Conservation (phyloP, 2,888 invertebrate species). For the Hanleya hanleyi region DNA sequence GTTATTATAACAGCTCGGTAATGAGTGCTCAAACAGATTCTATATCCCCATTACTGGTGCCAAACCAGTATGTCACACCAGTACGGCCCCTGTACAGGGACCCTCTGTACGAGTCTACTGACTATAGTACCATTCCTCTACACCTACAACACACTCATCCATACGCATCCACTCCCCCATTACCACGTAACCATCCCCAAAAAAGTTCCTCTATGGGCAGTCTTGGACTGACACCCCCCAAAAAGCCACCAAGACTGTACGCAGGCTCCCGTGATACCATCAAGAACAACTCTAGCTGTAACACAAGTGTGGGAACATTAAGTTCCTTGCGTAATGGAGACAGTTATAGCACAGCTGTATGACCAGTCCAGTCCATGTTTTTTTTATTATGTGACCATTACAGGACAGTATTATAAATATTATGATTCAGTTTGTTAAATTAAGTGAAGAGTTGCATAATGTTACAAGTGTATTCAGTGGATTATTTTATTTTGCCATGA, state of each 20-base stretch:
- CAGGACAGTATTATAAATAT: no score
- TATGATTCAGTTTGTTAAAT: no score
- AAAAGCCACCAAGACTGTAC: conserved; percentile 2
- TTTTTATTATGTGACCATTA: neutral
- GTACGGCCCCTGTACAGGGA: neutral
- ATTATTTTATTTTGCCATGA: no score
- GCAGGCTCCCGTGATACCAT: neutral
- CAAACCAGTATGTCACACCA: neutral
- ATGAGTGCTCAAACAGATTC: neutral
- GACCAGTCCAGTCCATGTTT: conserved; percentile 3
- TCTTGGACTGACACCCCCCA: conserved; percentile 1
- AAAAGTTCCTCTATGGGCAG: conserved; percentile 12
- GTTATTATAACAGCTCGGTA: neutral
- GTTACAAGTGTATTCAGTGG: no score
- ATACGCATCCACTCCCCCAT: neutral
- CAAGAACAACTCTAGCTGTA: neutral
- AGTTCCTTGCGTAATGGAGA: conserved; percentile 19
- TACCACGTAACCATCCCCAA: neutral
- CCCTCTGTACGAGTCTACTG: neutral
- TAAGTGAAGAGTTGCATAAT: no score
- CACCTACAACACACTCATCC: neutral
- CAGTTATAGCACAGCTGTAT: conserved; percentile 53
- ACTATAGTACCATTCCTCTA: neutral
- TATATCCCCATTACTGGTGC: neutral
- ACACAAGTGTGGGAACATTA: neutral